Percentiles rank a stretch among this genome's conserved stretches.
These are phyloP conservation scores for Merodon equestris DNA, from an alignment of 2,888 invertebrate genomes.

Conservation along the genomic window DNA sequence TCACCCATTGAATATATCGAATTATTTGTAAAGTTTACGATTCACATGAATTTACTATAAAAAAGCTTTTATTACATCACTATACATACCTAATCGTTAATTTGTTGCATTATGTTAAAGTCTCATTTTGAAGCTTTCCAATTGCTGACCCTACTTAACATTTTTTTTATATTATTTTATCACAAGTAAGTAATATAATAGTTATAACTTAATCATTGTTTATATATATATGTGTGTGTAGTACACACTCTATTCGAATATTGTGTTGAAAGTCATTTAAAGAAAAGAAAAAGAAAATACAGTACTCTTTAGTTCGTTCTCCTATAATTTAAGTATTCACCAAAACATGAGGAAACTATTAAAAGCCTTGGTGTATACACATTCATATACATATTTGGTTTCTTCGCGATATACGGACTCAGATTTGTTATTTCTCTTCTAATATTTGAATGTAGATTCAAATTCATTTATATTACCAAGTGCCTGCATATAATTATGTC, in stretches of 20 bases:
- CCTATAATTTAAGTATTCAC: no score
- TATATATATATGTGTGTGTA: no score
- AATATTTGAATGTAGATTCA: no score
- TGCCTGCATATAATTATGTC: constrained; percentile 4
- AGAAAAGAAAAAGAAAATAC: no score
- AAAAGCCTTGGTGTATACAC: no score
- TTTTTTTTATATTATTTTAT: constrained; percentile 53
- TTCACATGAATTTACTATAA: not conserved
- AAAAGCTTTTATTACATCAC: constrained; percentile 17
- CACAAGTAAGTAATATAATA: constrained; percentile 38
- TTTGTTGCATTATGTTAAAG: not conserved
- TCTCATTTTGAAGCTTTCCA: constrained; percentile 30
- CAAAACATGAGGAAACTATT: not conserved
- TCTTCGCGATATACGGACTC: no score
- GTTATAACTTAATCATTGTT: constrained; percentile 35
- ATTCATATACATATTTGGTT: no score
- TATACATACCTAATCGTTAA: not conserved
- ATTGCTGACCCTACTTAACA: constrained; percentile 47
- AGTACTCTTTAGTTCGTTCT: no score
- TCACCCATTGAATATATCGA: not conserved
- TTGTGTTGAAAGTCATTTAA: no score
- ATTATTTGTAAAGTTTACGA: not conserved
- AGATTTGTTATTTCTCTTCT: no score
- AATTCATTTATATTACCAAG: no score
- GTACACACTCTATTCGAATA: not conserved